Base-by-base conservation (phyloP, 2,888 invertebrate species). In the Pasiphila rectangulata region DNA sequence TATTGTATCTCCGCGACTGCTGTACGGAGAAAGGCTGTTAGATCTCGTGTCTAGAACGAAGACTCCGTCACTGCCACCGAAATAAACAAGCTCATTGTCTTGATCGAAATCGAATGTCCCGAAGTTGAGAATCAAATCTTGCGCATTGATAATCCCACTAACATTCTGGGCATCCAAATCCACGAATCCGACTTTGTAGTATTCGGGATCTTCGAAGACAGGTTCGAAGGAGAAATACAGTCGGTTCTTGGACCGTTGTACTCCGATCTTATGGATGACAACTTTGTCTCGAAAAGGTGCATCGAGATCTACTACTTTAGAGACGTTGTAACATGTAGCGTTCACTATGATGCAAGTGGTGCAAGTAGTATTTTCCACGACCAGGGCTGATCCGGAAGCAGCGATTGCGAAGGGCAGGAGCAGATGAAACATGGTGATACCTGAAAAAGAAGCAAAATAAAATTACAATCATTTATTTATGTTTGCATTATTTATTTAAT, bases 161-260 rank as follows among this genome's bases (percentile, higher is more conserved):
- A 57, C 51, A 0, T 43, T 54, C 0, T 64, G 66, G n/a, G 64
- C 45, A 1, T 79, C 78, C 16, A 88, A 52, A 51, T 69, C 69
- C 0, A 83, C 69, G 38, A 77, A 86, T 0, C 75, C 86, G 7
- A 78, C 70, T 66, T 88, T 86, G 15, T 63, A 78, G 30, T 81
- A 85, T 39, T 87, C 86, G 1, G 59, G 55, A 24, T 86, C 84
- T 21, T 68, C 61, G 2, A 87, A 73, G 1, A 46, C 45, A 0
- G 87, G 86, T 57, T 86, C 83, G 48, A 82, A 87, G 19, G 75
- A 78, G 63, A 69, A 88, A 63, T 63, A 86, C 0, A 88, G 61
- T 0, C 57, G 65, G 51, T 84, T 82, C 1, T 63, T 67, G 0
- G 72, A 64, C 37, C 74, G 61, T 0, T 80, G 65, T 1, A 86